Base-by-base conservation (phyloP, 2,797 vertebrate genomes). In the Enteromius trimaculatus region DNA sequence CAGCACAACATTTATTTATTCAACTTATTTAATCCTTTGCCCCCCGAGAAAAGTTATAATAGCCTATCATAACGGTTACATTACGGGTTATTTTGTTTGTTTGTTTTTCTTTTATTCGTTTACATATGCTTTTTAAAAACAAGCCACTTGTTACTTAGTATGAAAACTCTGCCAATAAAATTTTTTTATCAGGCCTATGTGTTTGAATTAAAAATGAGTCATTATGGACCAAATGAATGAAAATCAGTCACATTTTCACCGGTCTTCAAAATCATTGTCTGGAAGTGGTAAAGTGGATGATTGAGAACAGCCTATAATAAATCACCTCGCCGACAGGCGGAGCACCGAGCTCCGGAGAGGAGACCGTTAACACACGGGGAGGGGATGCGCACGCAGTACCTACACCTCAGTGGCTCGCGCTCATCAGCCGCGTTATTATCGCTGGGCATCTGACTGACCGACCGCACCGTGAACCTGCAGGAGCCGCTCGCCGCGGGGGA, bases 401-500 rank as follows among this genome's bases (percentile, higher is more conserved):
- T 23, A 31, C 49, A 82, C 71, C 60, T 82, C 34, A 37, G 62
- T 75, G 77, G 60, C 19, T 77, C 76, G 13, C 58, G 39, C 47
- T 76, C 62, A 53, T 29, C 71, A 21, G 23, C 23, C 34, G 31
- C 29, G 16, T 53, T 86, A 85, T 88, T 89, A 70, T 86, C 86
- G 86, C 88, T 17, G 53, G 55, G 84, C 79, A 71, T 86, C 88
- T 44, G 74, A 77, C 65, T 26, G 42, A 44, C 39, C 34, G 51
- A n/a, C 53, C 79, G 66, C 49, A 14, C 21, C 53, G 44, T 65
- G 51, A 65, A 47, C 53, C 65, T 76, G 66, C 89, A 90, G 81
- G 83, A 85, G 79, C 84, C 86, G 82, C 87, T 84, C 55, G 87
- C 64, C 69, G 84, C 68, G 88, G 86, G 29, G 80, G 77, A 68